These are phyloP conservation scores for Orius insidiosus DNA, from an alignment of 1,140 invertebrate genomes.

Conservation along the genomic window DNA sequence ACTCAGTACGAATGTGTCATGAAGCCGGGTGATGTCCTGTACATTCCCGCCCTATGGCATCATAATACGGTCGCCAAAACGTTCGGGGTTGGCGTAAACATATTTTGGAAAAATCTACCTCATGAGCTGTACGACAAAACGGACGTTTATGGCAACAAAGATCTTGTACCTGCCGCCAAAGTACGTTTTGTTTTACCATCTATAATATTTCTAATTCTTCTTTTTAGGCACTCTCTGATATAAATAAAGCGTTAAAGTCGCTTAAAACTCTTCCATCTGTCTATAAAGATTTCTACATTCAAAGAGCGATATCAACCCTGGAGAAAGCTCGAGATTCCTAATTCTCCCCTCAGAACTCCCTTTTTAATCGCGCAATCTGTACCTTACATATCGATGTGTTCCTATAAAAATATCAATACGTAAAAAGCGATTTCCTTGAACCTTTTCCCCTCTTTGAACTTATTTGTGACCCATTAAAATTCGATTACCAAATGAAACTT, in stretches of 20 bases:
- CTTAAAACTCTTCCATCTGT: constrained; percentile 31
- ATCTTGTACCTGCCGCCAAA: constrained; percentile 28
- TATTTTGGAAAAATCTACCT: constrained; percentile 39
- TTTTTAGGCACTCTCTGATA: constrained; percentile 28
- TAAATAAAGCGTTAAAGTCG: constrained; percentile 30
- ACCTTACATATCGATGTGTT: too few species aligned
- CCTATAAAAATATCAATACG: too few species aligned
- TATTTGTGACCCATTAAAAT: too few species aligned
- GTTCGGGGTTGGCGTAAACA: constrained; percentile 37
- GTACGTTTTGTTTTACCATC: constrained; percentile 17
- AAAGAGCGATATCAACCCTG: constrained; percentile 24
- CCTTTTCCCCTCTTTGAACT: too few species aligned
- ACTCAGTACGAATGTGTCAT: constrained; percentile 29
- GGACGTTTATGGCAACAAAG: constrained; percentile 41
- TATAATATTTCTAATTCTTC: constrained; percentile 1
- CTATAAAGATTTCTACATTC: constrained; percentile 34
- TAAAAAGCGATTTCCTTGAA: too few species aligned
- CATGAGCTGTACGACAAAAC: constrained; percentile 32
- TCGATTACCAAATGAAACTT: too few species aligned
- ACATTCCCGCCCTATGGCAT: constrained; percentile 45
- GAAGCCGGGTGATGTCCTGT: constrained; percentile 37
- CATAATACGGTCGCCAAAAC: constrained; percentile 35
- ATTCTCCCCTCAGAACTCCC: too few species aligned
- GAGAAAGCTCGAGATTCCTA: constrained; percentile 3
- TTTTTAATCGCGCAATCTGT: too few species aligned